phyloP scores from a whole-genome alignment of 2,888 invertebrate species.

The Augochlorella aurata region DNA sequence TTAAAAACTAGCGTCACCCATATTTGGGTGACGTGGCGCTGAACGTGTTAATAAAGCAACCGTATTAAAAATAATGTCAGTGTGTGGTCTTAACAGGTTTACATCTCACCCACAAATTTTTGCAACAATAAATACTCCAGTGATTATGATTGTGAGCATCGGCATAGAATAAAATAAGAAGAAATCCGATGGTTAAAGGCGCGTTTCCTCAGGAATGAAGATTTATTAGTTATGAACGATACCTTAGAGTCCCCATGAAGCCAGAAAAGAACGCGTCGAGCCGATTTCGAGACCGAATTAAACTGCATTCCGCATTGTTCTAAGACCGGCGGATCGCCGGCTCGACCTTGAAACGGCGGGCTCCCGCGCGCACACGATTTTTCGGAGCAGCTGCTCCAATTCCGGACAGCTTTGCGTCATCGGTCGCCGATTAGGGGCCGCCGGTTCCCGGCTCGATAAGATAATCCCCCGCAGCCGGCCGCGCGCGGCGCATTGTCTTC shows the following conservation, averaged over 20 bases:
- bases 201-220: no score
- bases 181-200: neutral
- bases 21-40: no score
- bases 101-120: no score
- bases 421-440: neutral
- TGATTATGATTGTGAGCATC: no score
- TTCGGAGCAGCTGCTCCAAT: neutral
- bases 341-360: conserved; percentile 45
- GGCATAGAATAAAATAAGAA: no score
- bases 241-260: conserved; percentile 31
- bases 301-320: conserved; percentile 71
- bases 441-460: neutral
- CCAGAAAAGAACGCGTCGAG: conserved; percentile 71
- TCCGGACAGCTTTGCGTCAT: neutral
- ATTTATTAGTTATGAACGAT: conserved; percentile 33
- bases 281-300: conserved; percentile 70
- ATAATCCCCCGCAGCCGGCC: neutral
- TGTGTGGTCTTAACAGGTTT: no score
- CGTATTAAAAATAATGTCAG: no score
- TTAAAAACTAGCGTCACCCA: no score
- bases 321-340: conserved; percentile 50
- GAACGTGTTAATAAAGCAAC: no score
- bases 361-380: neutral
- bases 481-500: neutral
- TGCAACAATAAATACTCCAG: no score